A percentile compares a stretch with the other conserved stretches of the same genome.
Evolutionary conservation across 1,140 invertebrate genomes (phyloP).

Genomic region (Lasaia peninsularis): DNA sequence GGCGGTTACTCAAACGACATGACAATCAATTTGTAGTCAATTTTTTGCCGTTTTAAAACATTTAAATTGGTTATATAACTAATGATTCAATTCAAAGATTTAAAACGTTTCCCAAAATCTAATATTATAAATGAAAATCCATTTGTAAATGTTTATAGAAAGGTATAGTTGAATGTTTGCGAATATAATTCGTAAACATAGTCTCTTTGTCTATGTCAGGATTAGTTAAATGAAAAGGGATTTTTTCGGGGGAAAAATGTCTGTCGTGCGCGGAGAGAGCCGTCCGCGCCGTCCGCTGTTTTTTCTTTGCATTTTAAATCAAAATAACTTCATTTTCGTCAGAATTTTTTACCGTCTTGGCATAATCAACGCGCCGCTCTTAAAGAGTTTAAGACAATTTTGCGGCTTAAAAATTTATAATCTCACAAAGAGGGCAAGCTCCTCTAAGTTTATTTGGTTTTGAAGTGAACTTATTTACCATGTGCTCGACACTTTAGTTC

Average conservation of each 20-base stretch:
- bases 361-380: slow-evolving; percentile 54
- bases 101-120: background rate
- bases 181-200: slow-evolving; percentile 36
- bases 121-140: background rate
- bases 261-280: slow-evolving; percentile 33
- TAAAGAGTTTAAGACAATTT: slow-evolving; percentile 66
- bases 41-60: no score
- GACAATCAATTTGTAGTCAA: no score
- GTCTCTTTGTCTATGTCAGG: slow-evolving; percentile 41
- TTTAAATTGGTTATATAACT: background rate
- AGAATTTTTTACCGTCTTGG: slow-evolving; percentile 57
- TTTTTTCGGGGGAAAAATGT: slow-evolving; percentile 44
- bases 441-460: slow-evolving; percentile 31
- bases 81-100: background rate
- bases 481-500: background rate
- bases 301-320: slow-evolving; percentile 69
- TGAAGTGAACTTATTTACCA: background rate
- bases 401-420: slow-evolving; percentile 48
- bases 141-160: background rate
- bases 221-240: slow-evolving; percentile 60
- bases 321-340: slow-evolving; percentile 69
- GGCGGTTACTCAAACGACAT: no score
- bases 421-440: slow-evolving; percentile 37
- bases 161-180: slow-evolving; percentile 13
- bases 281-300: slow-evolving; percentile 34